Conservation (phyloP, 2,888 invertebrate species). For the Margaritifera margaritifera region DNA sequence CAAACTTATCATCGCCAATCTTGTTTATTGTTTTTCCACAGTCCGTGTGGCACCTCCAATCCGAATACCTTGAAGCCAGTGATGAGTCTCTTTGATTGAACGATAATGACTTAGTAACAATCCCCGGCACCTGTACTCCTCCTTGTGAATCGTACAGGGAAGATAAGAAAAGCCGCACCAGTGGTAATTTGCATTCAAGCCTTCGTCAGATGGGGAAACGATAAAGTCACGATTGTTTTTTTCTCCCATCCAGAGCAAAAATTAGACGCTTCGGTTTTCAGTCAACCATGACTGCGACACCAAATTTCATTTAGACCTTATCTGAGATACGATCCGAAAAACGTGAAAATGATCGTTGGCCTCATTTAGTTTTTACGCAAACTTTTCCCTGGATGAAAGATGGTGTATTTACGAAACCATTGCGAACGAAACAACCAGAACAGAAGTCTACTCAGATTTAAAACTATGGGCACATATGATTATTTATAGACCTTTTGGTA, state of each 20-base stretch:
- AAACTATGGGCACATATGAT: no score
- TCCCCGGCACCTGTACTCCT: not conserved
- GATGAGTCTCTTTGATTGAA: not conserved
- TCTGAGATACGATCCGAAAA: not conserved
- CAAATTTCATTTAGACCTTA: not conserved
- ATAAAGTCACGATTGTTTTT: not conserved
- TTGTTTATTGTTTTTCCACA: not conserved
- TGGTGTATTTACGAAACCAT: no score
- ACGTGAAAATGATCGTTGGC: no score
- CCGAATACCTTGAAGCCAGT: not conserved
- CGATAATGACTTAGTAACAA: not conserved
- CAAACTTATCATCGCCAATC: conserved; percentile 2
- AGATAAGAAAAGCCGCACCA: not conserved
- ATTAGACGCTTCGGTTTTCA: not conserved
- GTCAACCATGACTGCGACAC: not conserved
- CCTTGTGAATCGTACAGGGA: not conserved
- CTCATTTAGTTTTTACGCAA: no score
- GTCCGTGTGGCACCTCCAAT: conserved; percentile 1
- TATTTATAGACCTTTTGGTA: no score
- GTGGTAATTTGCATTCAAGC: conserved; percentile 1
- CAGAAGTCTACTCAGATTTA: no score
- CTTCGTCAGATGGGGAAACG: not conserved
- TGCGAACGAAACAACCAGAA: no score
- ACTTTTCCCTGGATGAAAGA: no score
- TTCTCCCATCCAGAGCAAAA: not conserved